Base-by-base conservation (phyloP, 1,140 invertebrate species). In the Leptestheria dahalacensis region DNA sequence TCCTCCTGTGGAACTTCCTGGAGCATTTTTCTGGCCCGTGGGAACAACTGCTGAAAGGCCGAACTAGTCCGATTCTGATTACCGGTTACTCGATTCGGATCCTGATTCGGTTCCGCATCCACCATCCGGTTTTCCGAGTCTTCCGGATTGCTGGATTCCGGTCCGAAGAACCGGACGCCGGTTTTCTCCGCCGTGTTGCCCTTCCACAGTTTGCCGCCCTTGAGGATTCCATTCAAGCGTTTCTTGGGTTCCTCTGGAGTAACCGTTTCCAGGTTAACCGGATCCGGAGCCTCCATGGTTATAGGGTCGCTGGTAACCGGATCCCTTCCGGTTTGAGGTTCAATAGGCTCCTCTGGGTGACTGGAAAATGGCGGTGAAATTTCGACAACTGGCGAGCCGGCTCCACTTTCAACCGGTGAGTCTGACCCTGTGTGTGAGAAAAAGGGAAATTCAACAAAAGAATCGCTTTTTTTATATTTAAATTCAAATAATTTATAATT, bases 21-120 rank as follows among this genome's bases (percentile, higher is more conserved):
- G 21, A 61, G 46, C 1, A 61, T 50, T 41, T 61, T 61, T 47
- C 33, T 10, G 11, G 61, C 61, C 18, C 55, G 41, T 1, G 81
- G 81, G 65, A 86, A 86, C 1, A 85, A 71, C 65, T 85, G 83
- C 24, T 83, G 73, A 11, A 85, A 82, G 9, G 83, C 83, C 10
- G 82, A 85, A 67, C 85, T 85, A 3, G 82, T 80, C 63, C 79
- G 54, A 46, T 41, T 65, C 10, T 23, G 29, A 61, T 48, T 48
- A 47, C 60, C 41, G n/a, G 48, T 25, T 12, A 58, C 41, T 46
- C 55, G 20, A 61, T 62, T 49, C 48, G 61, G 61, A 46, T 55
- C 24, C 58, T 57, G 11, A 57, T 56, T 61, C 63, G 54, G 64
- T 61, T 62, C 65, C 64, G n/a, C 2, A 67, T 67, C 6, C 68